phyloP scores from a whole-genome alignment of 2,888 invertebrate species.

The Charanyca ferruginea region DNA sequence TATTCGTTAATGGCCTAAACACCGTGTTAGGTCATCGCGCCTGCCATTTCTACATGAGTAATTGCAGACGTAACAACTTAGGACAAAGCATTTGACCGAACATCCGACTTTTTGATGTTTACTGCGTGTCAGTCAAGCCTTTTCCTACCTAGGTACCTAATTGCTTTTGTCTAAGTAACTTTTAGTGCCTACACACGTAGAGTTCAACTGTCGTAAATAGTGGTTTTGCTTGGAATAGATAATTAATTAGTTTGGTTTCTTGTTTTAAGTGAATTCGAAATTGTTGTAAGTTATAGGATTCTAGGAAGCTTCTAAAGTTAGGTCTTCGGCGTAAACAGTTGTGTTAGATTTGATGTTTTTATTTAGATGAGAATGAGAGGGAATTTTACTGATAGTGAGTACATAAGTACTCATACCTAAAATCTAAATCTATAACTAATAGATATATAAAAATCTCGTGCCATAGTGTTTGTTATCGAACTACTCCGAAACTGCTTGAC shows the following conservation, averaged over 20 bases:
- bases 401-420: no score
- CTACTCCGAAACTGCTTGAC: no score
- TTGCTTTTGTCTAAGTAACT: conserved; percentile 23
- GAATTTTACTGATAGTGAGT: no score
- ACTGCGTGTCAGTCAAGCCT: conserved; percentile 50
- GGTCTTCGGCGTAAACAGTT: background rate
- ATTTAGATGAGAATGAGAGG: no score
- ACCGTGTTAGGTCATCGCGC: conserved; percentile 33
- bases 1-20: conserved; percentile 25
- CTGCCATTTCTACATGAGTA: conserved; percentile 49
- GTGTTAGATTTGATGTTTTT: no score
- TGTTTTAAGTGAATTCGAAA: background rate
- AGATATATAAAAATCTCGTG: no score
- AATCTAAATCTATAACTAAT: no score
- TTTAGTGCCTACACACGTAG: background rate
- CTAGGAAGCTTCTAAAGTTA: background rate
- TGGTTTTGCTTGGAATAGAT: conserved; percentile 5
- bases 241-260: conserved; percentile 15
- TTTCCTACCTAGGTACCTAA: conserved; percentile 35
- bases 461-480: no score
- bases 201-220: conserved; percentile 9
- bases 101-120: conserved; percentile 46
- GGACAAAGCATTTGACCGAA: conserved; percentile 25
- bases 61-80: conserved; percentile 33
- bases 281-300: background rate